These are phyloP conservation scores for Macaria liturata DNA, from an alignment of 2,888 invertebrate species.

Conservation along the genomic window DNA sequence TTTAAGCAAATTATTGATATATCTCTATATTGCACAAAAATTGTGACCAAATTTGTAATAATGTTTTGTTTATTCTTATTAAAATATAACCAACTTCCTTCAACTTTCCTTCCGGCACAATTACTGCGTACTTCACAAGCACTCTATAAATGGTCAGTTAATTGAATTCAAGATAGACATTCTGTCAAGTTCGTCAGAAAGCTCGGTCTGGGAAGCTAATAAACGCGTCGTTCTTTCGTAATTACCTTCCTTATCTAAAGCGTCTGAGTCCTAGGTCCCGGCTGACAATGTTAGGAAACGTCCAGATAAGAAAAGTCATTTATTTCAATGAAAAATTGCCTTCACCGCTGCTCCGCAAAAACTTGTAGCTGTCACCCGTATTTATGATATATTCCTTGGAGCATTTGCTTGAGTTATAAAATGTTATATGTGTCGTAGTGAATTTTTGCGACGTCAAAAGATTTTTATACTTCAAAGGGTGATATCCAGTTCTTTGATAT, in stretches of 20 bases:
- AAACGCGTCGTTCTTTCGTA: slow-evolving; percentile 13
- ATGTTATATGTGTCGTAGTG: slow-evolving; percentile 36
- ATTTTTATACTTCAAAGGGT: slow-evolving; percentile 23
- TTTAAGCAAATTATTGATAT: too few relatives aligned
- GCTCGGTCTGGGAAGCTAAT: slow-evolving; percentile 7
- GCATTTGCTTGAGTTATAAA: slow-evolving; percentile 43
- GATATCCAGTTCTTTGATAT: slow-evolving; percentile 23
- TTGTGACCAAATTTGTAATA: too few relatives aligned
- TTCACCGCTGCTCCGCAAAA: slow-evolving; percentile 42
- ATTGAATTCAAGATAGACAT: too few relatives aligned
- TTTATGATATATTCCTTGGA: slow-evolving; percentile 41
- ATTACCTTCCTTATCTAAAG: slow-evolving; percentile 25
- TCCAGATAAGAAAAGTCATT: slow-evolving; percentile 58
- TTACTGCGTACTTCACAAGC: too few relatives aligned
- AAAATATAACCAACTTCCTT: too few relatives aligned
- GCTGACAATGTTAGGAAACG: slow-evolving; percentile 38
- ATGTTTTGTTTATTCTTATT: too few relatives aligned
- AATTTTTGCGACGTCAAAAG: slow-evolving; percentile 32
- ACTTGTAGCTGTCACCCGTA: slow-evolving; percentile 38
- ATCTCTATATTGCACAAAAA: too few relatives aligned
- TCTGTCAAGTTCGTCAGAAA: not conserved
- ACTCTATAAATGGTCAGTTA: too few relatives aligned
- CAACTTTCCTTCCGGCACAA: too few relatives aligned
- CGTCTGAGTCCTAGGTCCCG: slow-evolving; percentile 35
- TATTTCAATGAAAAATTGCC: slow-evolving; percentile 60